phyloP scores from a whole-genome alignment of 2,797 vertebrate species.

The Acestrorhynchus altus region DNA sequence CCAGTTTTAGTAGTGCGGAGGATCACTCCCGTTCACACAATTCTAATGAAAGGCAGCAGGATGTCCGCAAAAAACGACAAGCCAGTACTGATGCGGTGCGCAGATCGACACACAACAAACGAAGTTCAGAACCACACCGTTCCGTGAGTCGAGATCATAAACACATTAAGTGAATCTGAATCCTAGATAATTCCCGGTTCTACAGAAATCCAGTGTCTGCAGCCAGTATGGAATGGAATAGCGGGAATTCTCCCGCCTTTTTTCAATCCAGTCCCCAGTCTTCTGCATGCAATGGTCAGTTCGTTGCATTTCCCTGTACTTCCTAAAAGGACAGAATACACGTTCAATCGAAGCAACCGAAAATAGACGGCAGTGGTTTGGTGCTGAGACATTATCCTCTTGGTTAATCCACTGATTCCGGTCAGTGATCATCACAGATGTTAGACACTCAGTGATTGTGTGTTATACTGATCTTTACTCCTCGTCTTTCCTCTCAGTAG shows the following conservation, averaged over 20 bases:
- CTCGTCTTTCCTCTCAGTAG: too few relatives aligned
- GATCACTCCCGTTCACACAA: slow-evolving; percentile 10
- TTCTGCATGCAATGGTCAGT: neutral
- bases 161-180: neutral
- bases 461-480: too few relatives aligned
- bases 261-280: neutral
- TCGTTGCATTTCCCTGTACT: neutral
- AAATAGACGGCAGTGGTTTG: neutral
- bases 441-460: too few relatives aligned
- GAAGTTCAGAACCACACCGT: slow-evolving; percentile 30
- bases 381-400: too few relatives aligned
- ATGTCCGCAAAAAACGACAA: slow-evolving; percentile 30
- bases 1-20: slow-evolving; percentile 5
- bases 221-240: neutral
- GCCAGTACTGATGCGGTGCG: neutral
- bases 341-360: neutral
- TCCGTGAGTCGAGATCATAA: slow-evolving; percentile 20
- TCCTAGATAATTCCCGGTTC: neutral
- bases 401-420: too few relatives aligned
- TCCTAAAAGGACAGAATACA: neutral
- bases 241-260: neutral
- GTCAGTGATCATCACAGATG: too few relatives aligned
- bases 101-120: slow-evolving; percentile 14
- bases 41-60: slow-evolving; percentile 20
- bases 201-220: neutral